A percentile compares a stretch with the other conserved stretches of the same genome.
Conservation (phyloP, 2,797 vertebrate species). For the Alfaro cultratus region DNA sequence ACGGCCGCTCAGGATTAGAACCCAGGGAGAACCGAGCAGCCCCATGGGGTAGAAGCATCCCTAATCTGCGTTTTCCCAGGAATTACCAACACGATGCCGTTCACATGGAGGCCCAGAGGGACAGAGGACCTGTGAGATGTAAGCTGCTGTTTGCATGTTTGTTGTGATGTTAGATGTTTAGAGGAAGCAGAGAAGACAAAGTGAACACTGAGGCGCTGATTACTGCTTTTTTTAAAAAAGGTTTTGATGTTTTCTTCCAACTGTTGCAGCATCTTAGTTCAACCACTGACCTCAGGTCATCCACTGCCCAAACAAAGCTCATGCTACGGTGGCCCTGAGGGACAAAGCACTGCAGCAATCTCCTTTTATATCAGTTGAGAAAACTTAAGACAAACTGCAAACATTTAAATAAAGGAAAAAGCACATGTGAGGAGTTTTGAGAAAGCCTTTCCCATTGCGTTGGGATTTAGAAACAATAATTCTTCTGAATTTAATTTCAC, state of each 20-base stretch:
- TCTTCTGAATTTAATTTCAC: neutral
- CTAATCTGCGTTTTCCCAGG: conserved; percentile 21
- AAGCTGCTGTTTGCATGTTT: conserved; percentile 58
- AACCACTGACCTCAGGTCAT: neutral
- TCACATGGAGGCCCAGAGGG: conserved; percentile 53
- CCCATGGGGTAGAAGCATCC: conserved; percentile 59
- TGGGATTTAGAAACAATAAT: neutral
- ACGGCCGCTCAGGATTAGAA: conserved; percentile 31
- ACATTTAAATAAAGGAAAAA: neutral
- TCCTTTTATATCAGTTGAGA: neutral
- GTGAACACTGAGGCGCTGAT: neutral
- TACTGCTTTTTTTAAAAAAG: neutral
- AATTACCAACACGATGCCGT: conserved; percentile 46
- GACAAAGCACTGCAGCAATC: neutral
- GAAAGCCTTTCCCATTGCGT: neutral
- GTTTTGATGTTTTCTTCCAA: neutral
- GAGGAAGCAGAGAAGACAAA: neutral
- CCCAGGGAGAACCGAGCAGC: conserved; percentile 31
- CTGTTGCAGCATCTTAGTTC: neutral
- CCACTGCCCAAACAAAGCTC: conserved; percentile 6
- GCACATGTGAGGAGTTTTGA: neutral
- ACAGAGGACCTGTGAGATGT: conserved; percentile 69
- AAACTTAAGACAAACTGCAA: neutral
- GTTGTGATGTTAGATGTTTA: neutral
- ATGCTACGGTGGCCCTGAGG: conserved; percentile 2